phyloP scores from a whole-genome alignment of 2,113 vertebrate species.

The Butorides virescens region DNA sequence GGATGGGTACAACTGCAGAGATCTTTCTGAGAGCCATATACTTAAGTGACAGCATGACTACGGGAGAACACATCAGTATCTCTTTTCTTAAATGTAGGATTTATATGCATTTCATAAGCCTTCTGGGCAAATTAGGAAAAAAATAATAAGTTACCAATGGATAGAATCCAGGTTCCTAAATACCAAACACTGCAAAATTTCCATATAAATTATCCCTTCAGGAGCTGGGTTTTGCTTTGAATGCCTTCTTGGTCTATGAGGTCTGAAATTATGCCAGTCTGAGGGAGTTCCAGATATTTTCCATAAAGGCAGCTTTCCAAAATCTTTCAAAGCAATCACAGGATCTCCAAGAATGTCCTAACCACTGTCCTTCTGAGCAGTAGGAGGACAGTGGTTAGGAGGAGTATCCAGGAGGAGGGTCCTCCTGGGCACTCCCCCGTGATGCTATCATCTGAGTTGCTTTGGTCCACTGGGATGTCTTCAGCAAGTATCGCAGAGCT shows the following conservation, averaged over 20 bases:
- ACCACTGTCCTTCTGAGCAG: constrained; percentile 17
- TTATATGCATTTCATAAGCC: constrained; percentile 62
- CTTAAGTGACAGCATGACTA: background rate
- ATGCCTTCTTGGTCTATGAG: constrained; percentile 76
- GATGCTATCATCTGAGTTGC: background rate
- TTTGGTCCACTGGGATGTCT: background rate
- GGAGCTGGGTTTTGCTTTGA: constrained; percentile 71
- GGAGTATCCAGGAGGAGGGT: background rate
- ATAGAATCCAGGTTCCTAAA: constrained; percentile 65
- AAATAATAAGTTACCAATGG: constrained; percentile 62
- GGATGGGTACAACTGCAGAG: background rate
- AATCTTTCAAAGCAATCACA: constrained; percentile 63
- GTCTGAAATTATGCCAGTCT: constrained; percentile 76
- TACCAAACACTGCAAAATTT: constrained; percentile 70
- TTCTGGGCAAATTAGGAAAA: constrained; percentile 68
- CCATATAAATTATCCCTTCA: constrained; percentile 80
- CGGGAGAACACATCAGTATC: background rate
- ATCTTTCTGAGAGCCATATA: background rate
- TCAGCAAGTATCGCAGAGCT: background rate
- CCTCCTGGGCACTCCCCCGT: background rate
- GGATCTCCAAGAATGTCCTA: constrained; percentile 53
- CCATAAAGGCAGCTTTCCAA: constrained; percentile 67
- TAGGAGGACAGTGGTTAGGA: background rate
- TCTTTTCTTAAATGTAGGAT: constrained; percentile 25
- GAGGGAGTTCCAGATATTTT: constrained; percentile 75